Evolutionary conservation across 2,888 invertebrate genomes (phyloP), one percentile per base, ranked within the genome.

Genomic region (Oithona nana): DNA sequence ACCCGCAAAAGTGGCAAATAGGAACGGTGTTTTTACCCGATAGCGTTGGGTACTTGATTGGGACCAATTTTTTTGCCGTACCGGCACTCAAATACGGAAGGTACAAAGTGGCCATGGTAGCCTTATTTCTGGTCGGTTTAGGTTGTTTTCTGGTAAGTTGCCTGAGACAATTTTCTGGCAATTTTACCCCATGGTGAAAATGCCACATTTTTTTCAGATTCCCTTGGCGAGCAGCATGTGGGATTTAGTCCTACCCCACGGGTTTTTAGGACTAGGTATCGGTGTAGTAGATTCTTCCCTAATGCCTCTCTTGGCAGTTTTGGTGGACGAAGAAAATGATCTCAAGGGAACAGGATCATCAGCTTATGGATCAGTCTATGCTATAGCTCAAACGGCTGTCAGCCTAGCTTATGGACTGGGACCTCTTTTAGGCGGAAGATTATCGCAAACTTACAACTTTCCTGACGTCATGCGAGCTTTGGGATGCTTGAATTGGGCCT

Each of bases 1-100:
- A 11, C 22, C 57, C 57, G 24, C 71, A 80, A 75, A 79, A 78
- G 69, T 84, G 84, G 84, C 82, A 84, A 70, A 72, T 83, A 69
- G 88, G 88, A 2, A 82, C 84, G 0, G 85, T 87, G 3, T 88
- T 88, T 69, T 81, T 88, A 65, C 88, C 88, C 0, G 88, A 88
- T 71, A 88, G 87, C 68, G 69, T 88, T 31, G 88, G 88, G 0
- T 88, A 88, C 70, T 78, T 88, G 65, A 73, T 88, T 50, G 88
- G 87, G 28, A 86, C 87, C 0, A 86, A 86, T 72, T 82, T 81
- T 68, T 83, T 86, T 69, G 86, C 86, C 4, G 73, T 78, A 52
- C 72, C 82, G 28, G 81, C 84, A 3, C 80, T 78, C 68, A 76
- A 76, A 65, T 73, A 80, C 57, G 84, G 84, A 1, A 80, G 83